These are phyloP conservation scores for Chaetops frenatus DNA, from an alignment of 2,113 vertebrate species.

Conservation along the genomic window DNA sequence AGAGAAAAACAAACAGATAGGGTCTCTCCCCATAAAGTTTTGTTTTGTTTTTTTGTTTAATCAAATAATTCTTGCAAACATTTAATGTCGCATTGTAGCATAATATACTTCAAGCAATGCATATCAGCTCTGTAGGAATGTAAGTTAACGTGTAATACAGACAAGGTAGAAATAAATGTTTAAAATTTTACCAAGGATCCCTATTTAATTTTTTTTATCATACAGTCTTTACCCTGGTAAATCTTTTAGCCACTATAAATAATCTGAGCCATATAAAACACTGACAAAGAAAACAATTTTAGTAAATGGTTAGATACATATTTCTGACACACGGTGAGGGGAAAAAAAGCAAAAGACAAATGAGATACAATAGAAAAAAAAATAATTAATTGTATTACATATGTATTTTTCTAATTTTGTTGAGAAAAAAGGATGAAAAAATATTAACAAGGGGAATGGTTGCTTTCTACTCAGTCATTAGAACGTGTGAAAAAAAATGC, in stretches of 20 bases:
- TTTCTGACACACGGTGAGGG: neutral
- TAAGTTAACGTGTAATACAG: neutral
- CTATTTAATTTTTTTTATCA: neutral
- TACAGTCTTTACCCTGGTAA: neutral
- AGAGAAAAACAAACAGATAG: neutral
- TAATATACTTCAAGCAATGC: neutral
- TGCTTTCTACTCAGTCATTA: neutral
- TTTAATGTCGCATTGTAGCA: neutral
- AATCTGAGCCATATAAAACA: neutral
- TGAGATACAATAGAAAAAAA: neutral
- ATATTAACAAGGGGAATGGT: neutral
- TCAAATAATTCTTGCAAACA: neutral
- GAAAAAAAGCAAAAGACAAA: neutral
- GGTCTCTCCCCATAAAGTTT: neutral
- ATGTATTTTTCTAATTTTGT: neutral
- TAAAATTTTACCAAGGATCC: neutral
- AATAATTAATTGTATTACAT: neutral
- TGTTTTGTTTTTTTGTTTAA: neutral
- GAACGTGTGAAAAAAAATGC: neutral
- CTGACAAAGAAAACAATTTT: neutral
- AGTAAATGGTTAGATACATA: neutral
- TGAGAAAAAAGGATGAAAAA: neutral
- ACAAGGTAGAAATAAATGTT: neutral
- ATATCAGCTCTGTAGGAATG: neutral
- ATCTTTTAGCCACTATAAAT: neutral